Evolutionary conservation across 1,140 invertebrate genomes (phyloP).

Genomic region (Drosophila rufa): DNA sequence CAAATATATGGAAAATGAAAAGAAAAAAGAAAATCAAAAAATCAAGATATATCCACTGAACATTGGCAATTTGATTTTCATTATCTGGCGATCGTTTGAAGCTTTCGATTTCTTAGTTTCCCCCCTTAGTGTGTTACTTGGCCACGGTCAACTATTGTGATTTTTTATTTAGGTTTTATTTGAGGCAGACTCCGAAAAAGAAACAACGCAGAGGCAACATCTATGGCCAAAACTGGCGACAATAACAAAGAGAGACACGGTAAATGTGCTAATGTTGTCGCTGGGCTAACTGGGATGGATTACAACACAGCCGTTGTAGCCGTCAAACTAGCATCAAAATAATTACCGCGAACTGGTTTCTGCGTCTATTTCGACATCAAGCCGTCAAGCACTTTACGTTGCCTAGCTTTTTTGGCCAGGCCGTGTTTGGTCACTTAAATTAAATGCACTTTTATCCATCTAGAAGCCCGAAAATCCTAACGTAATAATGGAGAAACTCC

Average conservation of each 20-base stretch:
- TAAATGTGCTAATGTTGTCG: constrained; percentile 52
- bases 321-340: constrained; percentile 64
- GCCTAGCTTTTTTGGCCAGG: constrained; percentile 16
- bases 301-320: constrained; percentile 46
- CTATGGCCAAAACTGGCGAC: constrained; percentile 19
- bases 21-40: background rate
- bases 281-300: constrained; percentile 57
- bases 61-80: constrained; percentile 17
- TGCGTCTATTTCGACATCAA: constrained; percentile 71
- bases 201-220: constrained; percentile 33
- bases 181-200: constrained; percentile 19
- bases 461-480: background rate
- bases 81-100: constrained; percentile 6
- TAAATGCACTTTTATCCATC: constrained; percentile 20
- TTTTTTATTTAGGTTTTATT: constrained; percentile 41
- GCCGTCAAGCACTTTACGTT: constrained; percentile 38
- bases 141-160: constrained; percentile 67
- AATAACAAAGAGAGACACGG: constrained; percentile 29
- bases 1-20: background rate
- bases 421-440: constrained; percentile 21
- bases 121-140: constrained; percentile 65
- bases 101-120: constrained; percentile 37
- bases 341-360: constrained; percentile 78
- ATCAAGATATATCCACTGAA: background rate
- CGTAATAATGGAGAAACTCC: background rate